phyloP scores from a whole-genome alignment of 2,888 invertebrate genomes.

The Archaeoteleia sp. region DNA sequence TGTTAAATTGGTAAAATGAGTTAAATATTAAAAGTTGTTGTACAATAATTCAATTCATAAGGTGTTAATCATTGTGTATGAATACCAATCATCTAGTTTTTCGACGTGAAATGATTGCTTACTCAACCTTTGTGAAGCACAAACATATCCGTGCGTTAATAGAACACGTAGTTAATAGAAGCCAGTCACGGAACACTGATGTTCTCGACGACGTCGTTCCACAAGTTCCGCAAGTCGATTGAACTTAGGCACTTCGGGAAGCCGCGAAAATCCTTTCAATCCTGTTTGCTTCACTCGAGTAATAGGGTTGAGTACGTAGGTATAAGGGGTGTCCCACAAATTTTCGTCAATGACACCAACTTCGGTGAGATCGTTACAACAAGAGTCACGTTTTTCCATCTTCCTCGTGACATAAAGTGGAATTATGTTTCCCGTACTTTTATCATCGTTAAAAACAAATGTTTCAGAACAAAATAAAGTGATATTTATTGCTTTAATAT shows the following conservation, averaged over 20 bases:
- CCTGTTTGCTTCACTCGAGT: constrained; percentile 49
- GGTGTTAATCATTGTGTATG: too few relatives aligned
- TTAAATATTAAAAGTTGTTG: too few relatives aligned
- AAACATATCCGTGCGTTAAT: constrained; percentile 47
- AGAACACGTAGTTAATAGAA: constrained; percentile 54
- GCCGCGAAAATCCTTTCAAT: constrained; percentile 54
- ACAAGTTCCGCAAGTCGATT: constrained; percentile 52
- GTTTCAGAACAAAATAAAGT: too few relatives aligned
- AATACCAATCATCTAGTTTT: background rate
- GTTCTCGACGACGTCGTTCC: constrained; percentile 53
- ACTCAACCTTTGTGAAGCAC: constrained; percentile 35
- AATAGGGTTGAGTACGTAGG: constrained; percentile 45
- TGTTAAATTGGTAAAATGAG: too few relatives aligned
- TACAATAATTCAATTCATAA: too few relatives aligned
- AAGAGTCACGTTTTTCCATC: constrained; percentile 48
- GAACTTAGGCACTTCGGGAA: constrained; percentile 53
- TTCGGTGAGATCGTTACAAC: constrained; percentile 46
- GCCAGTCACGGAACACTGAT: constrained; percentile 52
- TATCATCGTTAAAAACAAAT: constrained; percentile 22
- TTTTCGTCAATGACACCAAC: constrained; percentile 49
- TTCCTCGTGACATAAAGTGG: constrained; percentile 21
- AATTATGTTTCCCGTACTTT: constrained; percentile 19
- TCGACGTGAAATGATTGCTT: constrained; percentile 25
- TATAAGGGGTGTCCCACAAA: constrained; percentile 47
- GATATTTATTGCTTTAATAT: too few relatives aligned